Evolutionary conservation across 1,140 invertebrate species (phyloP).

Genomic region (Hypsibius dujardini): DNA sequence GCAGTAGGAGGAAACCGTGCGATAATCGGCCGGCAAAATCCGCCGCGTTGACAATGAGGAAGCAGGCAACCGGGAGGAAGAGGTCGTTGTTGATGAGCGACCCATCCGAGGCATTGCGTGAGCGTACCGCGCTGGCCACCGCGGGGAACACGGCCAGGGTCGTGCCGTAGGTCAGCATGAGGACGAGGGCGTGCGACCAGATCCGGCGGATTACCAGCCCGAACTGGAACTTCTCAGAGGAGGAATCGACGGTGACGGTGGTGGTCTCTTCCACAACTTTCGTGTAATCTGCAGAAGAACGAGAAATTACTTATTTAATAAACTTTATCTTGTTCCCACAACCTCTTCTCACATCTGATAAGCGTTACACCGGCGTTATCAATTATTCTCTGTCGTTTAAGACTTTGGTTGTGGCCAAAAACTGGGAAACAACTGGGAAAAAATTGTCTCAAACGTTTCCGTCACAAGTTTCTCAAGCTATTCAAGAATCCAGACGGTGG

Average conservation of each 20-base stretch:
- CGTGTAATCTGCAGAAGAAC: too few relatives aligned
- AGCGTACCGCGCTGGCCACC: constrained; percentile 47
- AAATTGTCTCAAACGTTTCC: too few relatives aligned
- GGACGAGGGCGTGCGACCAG: neutral
- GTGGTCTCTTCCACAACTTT: neutral
- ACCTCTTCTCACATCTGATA: too few relatives aligned
- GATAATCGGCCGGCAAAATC: constrained; percentile 65
- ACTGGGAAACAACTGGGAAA: too few relatives aligned
- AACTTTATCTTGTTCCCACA: too few relatives aligned
- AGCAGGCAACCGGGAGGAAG: constrained; percentile 74
- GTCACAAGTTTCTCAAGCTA: too few relatives aligned
- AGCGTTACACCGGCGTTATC: too few relatives aligned
- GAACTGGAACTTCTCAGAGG: neutral
- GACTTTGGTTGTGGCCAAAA: too few relatives aligned
- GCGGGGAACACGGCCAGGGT: constrained; percentile 68
- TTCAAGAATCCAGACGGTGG: too few relatives aligned
- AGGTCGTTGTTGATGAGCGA: constrained; percentile 57
- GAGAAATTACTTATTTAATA: too few relatives aligned
- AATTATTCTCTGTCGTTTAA: too few relatives aligned
- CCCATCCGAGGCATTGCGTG: constrained; percentile 35
- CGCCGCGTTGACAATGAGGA: constrained; percentile 66
- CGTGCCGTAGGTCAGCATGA: constrained; percentile 47
- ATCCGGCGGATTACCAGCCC: neutral
- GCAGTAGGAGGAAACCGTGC: constrained; percentile 49
- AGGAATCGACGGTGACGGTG: too few relatives aligned